Conservation (phyloP, 2,113 vertebrate genomes). For the Budorcas taxicolor region DNA sequence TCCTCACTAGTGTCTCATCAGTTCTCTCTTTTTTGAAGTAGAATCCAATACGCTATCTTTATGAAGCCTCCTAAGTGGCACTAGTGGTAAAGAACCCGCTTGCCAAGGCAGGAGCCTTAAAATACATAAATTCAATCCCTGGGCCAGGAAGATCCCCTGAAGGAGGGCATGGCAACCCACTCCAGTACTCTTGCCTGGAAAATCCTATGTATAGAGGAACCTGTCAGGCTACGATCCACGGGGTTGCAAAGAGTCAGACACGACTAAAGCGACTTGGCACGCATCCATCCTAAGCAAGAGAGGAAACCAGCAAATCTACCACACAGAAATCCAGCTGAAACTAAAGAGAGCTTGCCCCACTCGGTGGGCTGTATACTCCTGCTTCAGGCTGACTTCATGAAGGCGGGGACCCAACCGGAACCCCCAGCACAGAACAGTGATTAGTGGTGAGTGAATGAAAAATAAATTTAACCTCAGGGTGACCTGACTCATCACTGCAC, state of each 20-base stretch:
- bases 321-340: neutral
- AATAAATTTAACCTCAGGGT: neutral
- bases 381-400: neutral
- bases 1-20: neutral
- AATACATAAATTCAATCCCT: neutral
- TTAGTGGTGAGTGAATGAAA: neutral
- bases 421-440: neutral
- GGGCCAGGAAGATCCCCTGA: neutral
- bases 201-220: neutral
- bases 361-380: neutral
- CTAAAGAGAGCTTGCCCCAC: neutral
- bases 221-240: neutral
- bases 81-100: neutral
- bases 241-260: neutral
- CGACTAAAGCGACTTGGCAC: rapidly evolving
- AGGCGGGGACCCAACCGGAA: rapidly evolving
- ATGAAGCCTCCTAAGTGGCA: neutral
- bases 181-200: neutral
- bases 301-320: neutral
- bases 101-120: neutral
- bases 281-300: neutral
- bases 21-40: neutral
- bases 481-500: neutral
- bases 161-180: neutral
- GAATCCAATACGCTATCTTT: neutral